Evolutionary conservation across 2,113 vertebrate genomes (phyloP), one percentile per base, ranked within the genome.

Genomic region (Pteropus alecto): DNA sequence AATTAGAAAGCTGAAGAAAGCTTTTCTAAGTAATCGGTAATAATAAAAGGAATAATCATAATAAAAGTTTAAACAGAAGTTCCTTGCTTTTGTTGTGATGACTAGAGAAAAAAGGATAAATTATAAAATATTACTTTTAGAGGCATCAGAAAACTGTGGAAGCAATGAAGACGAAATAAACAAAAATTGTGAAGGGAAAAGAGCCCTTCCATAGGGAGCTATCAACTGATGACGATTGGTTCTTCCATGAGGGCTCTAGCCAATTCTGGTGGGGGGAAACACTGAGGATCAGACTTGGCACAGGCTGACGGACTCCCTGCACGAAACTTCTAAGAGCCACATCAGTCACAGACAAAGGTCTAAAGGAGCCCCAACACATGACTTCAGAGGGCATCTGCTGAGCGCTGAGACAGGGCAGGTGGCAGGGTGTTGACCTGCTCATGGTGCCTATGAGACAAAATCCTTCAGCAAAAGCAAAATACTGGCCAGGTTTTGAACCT

Each of bases 151-250:
- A 96, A 78, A 61, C 33, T 15, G 26, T 16, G 12, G 30, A 51
- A 28, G 11, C 54, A 90, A 60, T 14, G 46, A 92, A 15, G n/a
- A 13, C 33, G 35, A 51, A 33, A 65, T 76, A 61, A 70, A 70
- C 2, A 73, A 33, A 85, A 84, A 61, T 84, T 41, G 41, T 35
- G 16, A 65, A 87, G 24, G 43, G 24, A 35, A 26, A 61, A 22
- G 71, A 86, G 30, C 16, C 35, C 5, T 90, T 78, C 71, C 61
- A 19, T 16, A 26, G 60, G 78, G 12, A 88, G n/a, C 22, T 65
- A 28, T 3, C n/a, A 70, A 7, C 7, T 1, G 1, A 10, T 14
- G 2, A 7, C 11, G 24, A 15, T 15, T 22, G 5, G 58, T 56
- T 88, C 51, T 33, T 70, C 54, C 28, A 4, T 15, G 26, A 86